A percentile compares a stretch with the other conserved stretches of the same genome.
These are phyloP conservation scores for Eulemur albifrons DNA, from an alignment of 2,797 vertebrate species.

Conservation along the genomic window DNA sequence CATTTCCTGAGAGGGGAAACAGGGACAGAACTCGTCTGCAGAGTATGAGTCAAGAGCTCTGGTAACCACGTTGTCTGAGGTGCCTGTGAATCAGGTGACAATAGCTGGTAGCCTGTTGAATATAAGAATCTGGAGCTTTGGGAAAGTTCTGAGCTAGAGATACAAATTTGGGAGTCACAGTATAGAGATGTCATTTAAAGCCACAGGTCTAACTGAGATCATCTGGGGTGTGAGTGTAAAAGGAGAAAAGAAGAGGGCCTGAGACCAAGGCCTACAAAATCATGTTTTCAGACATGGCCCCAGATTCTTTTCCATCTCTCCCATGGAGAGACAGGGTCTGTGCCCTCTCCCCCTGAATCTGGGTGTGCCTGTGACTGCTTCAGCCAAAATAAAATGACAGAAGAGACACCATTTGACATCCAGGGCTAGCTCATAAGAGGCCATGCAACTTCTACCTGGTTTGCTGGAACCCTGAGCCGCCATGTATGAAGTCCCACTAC, in stretches of 20 bases:
- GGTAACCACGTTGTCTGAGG: background rate
- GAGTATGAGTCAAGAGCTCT: background rate
- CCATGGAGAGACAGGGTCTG: background rate
- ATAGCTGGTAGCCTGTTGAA: background rate
- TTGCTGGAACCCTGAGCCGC: background rate
- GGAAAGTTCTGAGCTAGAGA: background rate
- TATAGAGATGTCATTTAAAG: background rate
- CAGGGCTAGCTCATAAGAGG: background rate
- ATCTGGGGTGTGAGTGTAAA: background rate
- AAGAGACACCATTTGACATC: background rate
- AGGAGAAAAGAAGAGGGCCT: background rate
- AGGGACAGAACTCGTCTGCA: background rate
- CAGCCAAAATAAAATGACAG: background rate
- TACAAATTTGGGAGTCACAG: background rate
- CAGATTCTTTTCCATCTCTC: background rate
- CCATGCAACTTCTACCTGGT: background rate
- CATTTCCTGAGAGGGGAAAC: background rate
- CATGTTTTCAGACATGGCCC: background rate
- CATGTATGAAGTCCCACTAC: rapidly evolving
- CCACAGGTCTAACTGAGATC: background rate
- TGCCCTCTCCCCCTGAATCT: background rate
- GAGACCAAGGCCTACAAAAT: background rate
- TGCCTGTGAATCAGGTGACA: background rate
- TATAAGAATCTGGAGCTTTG: background rate
- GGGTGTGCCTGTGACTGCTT: background rate